A percentile compares a stretch with the other conserved stretches of the same genome.
Conservation (phyloP, 2,113 vertebrate species). For the Myrmecophaga tridactyla region DNA sequence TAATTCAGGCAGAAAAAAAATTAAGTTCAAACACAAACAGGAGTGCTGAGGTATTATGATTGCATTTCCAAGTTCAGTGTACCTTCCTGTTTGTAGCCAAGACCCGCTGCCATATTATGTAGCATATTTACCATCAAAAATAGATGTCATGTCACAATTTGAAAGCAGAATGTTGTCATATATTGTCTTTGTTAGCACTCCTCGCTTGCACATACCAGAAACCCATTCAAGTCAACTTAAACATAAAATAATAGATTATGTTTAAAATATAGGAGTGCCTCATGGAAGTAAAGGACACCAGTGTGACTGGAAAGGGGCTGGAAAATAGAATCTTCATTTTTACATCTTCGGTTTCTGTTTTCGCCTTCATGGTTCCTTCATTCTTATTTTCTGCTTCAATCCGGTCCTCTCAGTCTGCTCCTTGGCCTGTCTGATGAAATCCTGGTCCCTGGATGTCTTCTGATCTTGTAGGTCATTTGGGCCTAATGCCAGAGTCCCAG, state of each 20-base stretch:
- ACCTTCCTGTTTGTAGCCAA: slow-evolving; percentile 20
- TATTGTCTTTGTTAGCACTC: neutral
- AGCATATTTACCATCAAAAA: neutral
- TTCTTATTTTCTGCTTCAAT: neutral
- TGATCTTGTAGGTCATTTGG: neutral
- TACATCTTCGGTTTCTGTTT: neutral
- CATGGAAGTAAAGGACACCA: neutral
- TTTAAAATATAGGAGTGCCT: neutral
- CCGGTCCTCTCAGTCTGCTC: neutral
- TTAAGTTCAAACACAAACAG: slow-evolving; percentile 63
- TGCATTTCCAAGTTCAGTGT: slow-evolving; percentile 1
- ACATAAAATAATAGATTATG: neutral
- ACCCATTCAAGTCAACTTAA: neutral
- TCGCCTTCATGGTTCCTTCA: neutral
- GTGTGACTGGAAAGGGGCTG: neutral
- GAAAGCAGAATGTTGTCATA: neutral
- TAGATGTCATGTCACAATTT: neutral
- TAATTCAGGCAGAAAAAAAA: slow-evolving; percentile 76
- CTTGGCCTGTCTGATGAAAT: neutral
- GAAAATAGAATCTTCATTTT: neutral
- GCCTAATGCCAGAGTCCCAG: neutral
- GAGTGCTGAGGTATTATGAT: slow-evolving; percentile 56
- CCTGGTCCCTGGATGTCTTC: neutral
- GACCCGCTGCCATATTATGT: neutral
- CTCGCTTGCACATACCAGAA: neutral